Conservation (phyloP, 1,140 invertebrate species). For the Pogonognathellus flavescens region DNA sequence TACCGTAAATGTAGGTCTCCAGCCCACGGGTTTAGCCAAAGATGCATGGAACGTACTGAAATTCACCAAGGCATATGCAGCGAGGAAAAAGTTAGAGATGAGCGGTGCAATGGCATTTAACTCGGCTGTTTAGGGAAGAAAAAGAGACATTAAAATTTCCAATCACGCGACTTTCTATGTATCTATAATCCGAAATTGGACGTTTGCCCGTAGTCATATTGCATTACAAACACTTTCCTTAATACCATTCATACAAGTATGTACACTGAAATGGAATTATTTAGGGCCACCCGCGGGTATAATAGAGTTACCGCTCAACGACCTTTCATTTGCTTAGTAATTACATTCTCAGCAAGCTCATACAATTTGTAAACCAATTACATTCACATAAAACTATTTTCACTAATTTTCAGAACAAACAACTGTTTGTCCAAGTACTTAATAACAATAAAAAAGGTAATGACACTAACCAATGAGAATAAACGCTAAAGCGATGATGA, state of each 20-base stretch:
- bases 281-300: background rate
- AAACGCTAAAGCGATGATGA: slow-evolving; percentile 74
- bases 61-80: slow-evolving; percentile 76
- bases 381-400: no score
- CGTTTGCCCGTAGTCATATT: background rate
- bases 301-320: background rate
- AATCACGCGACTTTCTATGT: background rate
- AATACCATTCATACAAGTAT: background rate
- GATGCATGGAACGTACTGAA: slow-evolving; percentile 87
- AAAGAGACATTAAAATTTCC: slow-evolving; percentile 20
- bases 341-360: no score
- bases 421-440: background rate
- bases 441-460: background rate
- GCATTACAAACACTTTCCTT: background rate
- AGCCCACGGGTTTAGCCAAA: slow-evolving; percentile 73
- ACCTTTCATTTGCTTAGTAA: background rate
- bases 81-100: slow-evolving; percentile 80
- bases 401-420: background rate
- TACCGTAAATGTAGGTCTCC: slow-evolving; percentile 69
- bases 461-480: slow-evolving; percentile 73
- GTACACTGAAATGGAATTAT: background rate
- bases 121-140: slow-evolving; percentile 68
- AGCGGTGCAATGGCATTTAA: slow-evolving; percentile 77
- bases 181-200: no score
- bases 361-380: no score